These are phyloP conservation scores for Melanotaenia duboulayi DNA, from an alignment of 2,113 vertebrate genomes.

Conservation along the genomic window DNA sequence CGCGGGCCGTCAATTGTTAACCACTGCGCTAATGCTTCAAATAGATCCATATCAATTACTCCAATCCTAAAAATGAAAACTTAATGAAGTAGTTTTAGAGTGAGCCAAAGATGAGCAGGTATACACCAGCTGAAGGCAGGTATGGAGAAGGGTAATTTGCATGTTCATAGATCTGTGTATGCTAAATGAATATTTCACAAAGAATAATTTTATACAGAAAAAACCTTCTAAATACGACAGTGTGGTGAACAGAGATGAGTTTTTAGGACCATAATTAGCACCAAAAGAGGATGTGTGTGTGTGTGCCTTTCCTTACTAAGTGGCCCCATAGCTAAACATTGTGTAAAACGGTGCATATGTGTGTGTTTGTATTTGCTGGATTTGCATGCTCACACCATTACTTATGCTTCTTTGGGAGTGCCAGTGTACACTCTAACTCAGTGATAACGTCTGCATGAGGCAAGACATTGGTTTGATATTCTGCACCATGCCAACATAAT, in stretches of 20 bases:
- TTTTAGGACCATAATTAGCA: not conserved
- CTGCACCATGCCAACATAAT: conserved; percentile 49
- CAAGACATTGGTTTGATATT: conserved; percentile 56
- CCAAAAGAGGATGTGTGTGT: not conserved
- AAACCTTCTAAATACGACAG: not conserved
- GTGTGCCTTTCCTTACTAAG: not conserved
- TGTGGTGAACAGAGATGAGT: not conserved
- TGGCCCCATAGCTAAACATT: conserved; percentile 10
- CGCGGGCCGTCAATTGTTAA: too few species aligned
- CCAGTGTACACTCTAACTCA: conserved; percentile 7
- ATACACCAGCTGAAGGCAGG: too few species aligned
- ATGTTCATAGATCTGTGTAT: too few species aligned
- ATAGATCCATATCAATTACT: too few species aligned
- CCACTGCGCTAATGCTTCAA: too few species aligned
- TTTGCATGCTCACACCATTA: conserved; percentile 16
- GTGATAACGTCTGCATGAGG: conserved; percentile 30
- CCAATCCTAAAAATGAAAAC: too few species aligned
- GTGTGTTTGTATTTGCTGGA: not conserved
- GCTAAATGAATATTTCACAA: too few species aligned
- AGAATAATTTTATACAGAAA: not conserved
- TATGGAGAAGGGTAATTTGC: too few species aligned
- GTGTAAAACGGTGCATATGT: not conserved
- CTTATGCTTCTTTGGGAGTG: conserved; percentile 17
- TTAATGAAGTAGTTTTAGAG: too few species aligned
- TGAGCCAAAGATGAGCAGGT: too few species aligned